Percentiles rank a stretch among this genome's conserved stretches.
These are phyloP conservation scores for Nomia melanderi DNA, from an alignment of 1,140 invertebrate species.

Conservation along the genomic window DNA sequence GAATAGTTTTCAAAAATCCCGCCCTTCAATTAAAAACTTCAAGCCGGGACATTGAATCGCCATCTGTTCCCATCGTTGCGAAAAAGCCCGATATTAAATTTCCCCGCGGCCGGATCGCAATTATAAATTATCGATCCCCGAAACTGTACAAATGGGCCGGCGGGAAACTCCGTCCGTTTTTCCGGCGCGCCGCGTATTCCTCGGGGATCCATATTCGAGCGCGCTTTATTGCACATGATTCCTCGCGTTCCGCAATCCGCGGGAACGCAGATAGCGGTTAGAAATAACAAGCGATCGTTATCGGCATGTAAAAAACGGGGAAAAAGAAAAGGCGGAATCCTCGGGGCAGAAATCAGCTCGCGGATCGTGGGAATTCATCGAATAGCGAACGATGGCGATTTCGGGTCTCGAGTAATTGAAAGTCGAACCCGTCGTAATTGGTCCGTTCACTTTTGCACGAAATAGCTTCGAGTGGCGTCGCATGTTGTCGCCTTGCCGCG, in stretches of 20 bases:
- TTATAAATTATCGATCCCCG: neutral
- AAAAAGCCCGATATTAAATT: neutral
- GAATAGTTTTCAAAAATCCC: neutral
- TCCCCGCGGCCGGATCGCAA: neutral
- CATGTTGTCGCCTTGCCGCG: too few relatives aligned
- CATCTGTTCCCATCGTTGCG: neutral
- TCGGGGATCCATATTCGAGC: neutral
- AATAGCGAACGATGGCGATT: neutral
- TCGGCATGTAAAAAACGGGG: too few relatives aligned
- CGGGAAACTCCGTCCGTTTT: neutral
- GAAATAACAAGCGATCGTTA: slow-evolving; percentile 14
- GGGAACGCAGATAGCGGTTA: neutral
- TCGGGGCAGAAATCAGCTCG: neutral
- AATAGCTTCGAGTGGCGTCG: too few relatives aligned
- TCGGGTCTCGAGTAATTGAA: neutral
- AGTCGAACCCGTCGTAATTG: neutral
- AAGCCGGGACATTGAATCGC: neutral
- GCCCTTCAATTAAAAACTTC: neutral
- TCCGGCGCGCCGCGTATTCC: neutral
- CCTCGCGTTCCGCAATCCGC: neutral
- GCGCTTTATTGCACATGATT: neutral
- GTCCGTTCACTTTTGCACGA: neutral
- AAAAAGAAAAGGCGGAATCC: neutral
- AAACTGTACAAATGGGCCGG: neutral
- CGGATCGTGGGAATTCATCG: neutral